Conservation (phyloP, 1,140 invertebrate species). For the Nebria ingens region DNA sequence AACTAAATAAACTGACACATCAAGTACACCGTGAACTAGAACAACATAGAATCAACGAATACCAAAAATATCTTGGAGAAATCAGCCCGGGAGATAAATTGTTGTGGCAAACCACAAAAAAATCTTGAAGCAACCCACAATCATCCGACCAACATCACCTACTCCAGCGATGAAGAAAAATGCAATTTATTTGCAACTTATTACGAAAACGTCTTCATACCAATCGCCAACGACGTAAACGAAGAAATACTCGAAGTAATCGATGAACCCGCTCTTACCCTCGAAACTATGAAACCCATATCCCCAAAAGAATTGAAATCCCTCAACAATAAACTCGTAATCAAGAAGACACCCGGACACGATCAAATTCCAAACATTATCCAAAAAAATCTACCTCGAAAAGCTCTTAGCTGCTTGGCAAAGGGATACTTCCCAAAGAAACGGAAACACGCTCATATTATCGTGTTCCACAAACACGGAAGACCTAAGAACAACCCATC, state of each 20-base stretch:
- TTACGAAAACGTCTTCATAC: neutral
- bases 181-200: neutral
- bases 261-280: neutral
- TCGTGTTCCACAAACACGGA: constrained; percentile 7
- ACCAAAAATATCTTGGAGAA: neutral
- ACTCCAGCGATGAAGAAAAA: neutral
- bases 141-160: neutral
- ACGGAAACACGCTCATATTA: constrained; percentile 8
- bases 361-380: neutral
- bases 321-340: neutral
- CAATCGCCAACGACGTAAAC: neutral
- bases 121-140: neutral
- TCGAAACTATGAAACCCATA: neutral
- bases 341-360: neutral
- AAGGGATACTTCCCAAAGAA: constrained; percentile 10
- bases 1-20: neutral
- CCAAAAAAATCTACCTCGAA: neutral
- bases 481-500: neutral
- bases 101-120: neutral
- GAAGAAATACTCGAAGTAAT: neutral
- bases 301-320: neutral
- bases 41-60: neutral
- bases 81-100: neutral
- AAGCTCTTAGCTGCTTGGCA: neutral
- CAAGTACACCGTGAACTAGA: neutral